Evolutionary conservation across 2,113 vertebrate genomes (phyloP), one percentile per base, ranked within the genome.

Genomic region (Cryptoleucopteryx plumbea): DNA sequence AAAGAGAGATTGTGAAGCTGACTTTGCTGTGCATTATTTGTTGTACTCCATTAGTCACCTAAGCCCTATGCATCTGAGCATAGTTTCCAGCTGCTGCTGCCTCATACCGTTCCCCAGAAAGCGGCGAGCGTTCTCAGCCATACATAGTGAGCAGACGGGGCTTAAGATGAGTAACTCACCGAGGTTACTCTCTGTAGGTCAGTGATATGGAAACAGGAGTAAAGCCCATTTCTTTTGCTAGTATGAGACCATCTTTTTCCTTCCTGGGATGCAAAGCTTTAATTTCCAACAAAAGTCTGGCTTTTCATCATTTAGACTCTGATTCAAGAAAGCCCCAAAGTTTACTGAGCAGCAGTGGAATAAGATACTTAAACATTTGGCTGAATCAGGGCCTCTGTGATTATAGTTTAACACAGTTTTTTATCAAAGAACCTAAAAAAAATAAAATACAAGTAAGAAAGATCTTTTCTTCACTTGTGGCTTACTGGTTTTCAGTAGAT

Each of bases 401-500:
- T 67, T 90, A 18, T 67, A 66, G 58, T 75, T 71, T 80, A 82
- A 78, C 27, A 53, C 7, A 27, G 22, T 36, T 65, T 87, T 82
- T 79, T 38, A 95, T 78, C 72, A 95, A 87, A 94, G 40, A 93
- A 75, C 25, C 21, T 65, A 68, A 73, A 82, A 93, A 90, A 71
- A 71, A 62, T 67, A 31, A 11, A 59, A 26, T 34, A 31, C 45
- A 80, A 73, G 10, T 58, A 55, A 65, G 62, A 93, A 74, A 91
- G 42, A 92, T 94, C 85, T 87, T 70, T 72, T 86, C 82, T 92
- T 87, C 70, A 72, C n/a, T 93, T 85, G 43, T 62, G 59, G 53
- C 50, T 93, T 47, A 85, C 67, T 97, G 84, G 86, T 90, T 95
- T 94, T 92, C 75, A 67, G 87, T 68, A 94, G 88, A 96, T 93